These are phyloP conservation scores for Etia nguti DNA, from an alignment of 2,113 vertebrate genomes.

Conservation along the genomic window DNA sequence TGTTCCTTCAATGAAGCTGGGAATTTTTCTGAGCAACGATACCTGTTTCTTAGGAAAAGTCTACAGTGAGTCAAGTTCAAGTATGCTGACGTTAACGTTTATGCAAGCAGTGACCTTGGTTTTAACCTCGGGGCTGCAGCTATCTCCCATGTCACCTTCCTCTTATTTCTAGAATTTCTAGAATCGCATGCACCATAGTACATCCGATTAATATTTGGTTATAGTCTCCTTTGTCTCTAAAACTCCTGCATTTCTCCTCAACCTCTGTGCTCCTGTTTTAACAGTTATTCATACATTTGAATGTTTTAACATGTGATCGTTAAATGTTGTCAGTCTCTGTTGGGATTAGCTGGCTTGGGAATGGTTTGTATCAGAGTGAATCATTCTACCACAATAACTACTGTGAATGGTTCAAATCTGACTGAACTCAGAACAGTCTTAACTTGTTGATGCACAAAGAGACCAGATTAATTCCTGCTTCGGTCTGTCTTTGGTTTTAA, in stretches of 20 bases:
- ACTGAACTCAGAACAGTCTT: neutral
- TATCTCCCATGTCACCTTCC: neutral
- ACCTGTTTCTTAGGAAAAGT: neutral
- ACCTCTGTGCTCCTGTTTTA: neutral
- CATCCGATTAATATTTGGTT: fast-evolving
- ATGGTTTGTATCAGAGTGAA: neutral
- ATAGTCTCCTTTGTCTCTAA: neutral
- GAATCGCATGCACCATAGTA: neutral
- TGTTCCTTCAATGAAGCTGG: neutral
- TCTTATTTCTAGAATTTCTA: neutral
- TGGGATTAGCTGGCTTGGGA: neutral
- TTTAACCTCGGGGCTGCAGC: neutral
- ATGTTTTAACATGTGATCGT: neutral
- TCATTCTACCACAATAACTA: neutral
- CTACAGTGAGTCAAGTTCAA: neutral
- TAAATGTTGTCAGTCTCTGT: neutral
- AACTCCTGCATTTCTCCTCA: neutral
- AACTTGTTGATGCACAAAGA: neutral
- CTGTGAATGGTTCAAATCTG: neutral
- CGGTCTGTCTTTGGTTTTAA: neutral
- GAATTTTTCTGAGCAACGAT: fast-evolving
- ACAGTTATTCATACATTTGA: neutral
- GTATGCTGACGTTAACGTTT: neutral
- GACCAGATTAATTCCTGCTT: neutral
- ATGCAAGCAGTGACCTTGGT: neutral